These are phyloP conservation scores for Plebejus argus DNA, from an alignment of 2,888 invertebrate species.

Conservation along the genomic window DNA sequence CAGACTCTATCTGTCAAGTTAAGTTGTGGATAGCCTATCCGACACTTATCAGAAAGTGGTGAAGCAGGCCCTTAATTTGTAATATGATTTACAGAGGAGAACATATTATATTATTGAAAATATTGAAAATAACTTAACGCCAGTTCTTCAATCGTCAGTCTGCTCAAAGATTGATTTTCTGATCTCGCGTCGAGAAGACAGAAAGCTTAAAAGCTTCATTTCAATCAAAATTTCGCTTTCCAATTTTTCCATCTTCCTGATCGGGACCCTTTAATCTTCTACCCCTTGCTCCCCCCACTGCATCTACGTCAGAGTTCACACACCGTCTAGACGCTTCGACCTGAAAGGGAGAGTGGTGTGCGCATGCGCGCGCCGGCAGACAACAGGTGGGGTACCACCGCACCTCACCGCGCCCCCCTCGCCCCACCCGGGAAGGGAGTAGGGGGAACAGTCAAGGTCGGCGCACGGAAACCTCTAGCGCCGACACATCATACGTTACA, in stretches of 20 bases:
- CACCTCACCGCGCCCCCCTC: constrained; percentile 34
- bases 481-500: constrained; percentile 64
- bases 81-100: no score
- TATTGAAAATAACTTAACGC: no score
- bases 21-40: no score
- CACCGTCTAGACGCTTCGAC: constrained; percentile 78
- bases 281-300: constrained; percentile 13
- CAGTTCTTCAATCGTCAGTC: no score
- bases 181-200: no score
- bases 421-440: constrained; percentile 51
- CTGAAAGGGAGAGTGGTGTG: constrained; percentile 64
- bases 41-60: no score
- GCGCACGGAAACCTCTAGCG: constrained; percentile 76
- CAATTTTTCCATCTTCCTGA: not conserved
- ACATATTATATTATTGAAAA: no score
- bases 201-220: not conserved
- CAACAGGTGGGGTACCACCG: constrained; percentile 63
- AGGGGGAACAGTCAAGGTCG: constrained; percentile 68
- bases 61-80: no score
- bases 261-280: not conserved
- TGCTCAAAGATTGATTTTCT: no score
- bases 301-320: constrained; percentile 71
- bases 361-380: constrained; percentile 69
- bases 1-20: no score
- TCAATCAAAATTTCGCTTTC: not conserved